A percentile compares a stretch with the other conserved stretches of the same genome.
phyloP scores from a whole-genome alignment of 2,113 vertebrate genomes.

The Monarcha castaneiventris region DNA sequence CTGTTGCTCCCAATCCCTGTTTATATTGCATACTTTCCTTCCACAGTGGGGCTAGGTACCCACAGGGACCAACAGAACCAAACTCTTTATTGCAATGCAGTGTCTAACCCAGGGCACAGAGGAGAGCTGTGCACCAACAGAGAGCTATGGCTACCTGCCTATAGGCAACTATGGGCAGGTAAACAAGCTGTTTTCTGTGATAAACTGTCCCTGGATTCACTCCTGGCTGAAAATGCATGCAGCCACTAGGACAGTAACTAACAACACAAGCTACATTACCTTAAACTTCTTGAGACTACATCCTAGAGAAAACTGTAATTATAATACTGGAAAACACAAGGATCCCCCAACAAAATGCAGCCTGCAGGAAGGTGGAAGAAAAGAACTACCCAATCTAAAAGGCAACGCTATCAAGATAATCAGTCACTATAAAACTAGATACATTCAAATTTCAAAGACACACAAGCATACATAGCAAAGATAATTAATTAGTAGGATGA shows the following conservation, averaged over 20 bases:
- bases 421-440: background rate
- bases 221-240: background rate
- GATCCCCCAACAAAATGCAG: background rate
- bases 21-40: background rate
- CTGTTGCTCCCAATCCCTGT: background rate
- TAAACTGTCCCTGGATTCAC: background rate
- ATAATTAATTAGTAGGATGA: background rate
- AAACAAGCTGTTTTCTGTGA: background rate
- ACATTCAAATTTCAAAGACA: background rate
- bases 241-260: background rate
- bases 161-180: background rate
- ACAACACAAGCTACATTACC: background rate
- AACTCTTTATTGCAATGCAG: background rate
- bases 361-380: background rate
- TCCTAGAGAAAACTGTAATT: background rate
- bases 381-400: background rate
- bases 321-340: background rate
- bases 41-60: background rate
- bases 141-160: rapidly evolving
- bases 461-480: background rate
- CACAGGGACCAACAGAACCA: background rate
- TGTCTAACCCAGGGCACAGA: rapidly evolving
- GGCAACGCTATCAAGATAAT: background rate
- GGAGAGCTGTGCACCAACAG: background rate
- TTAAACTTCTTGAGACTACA: background rate